phyloP scores from a whole-genome alignment of 35 echinoderm and acorn worm species.

The Diadema setosum region DNA sequence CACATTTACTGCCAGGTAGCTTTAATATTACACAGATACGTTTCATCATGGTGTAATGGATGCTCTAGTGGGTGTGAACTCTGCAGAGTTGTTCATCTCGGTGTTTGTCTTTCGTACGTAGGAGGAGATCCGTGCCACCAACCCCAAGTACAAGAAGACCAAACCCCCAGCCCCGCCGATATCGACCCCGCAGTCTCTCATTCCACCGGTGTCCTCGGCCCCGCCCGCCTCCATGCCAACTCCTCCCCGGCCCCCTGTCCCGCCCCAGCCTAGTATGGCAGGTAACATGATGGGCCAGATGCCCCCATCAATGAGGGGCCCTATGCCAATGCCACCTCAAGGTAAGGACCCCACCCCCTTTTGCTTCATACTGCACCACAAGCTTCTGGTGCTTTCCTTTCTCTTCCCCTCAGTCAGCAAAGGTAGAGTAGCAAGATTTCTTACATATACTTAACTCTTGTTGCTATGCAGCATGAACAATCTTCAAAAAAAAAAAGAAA shows the following conservation, averaged over 20 bases:
- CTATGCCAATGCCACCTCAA: neutral
- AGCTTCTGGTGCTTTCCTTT: neutral
- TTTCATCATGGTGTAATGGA: neutral
- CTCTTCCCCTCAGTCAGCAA: neutral
- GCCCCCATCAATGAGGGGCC: neutral
- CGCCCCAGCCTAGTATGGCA: slow-evolving; percentile 3
- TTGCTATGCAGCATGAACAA: no score
- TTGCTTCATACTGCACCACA: neutral
- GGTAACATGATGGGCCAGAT: neutral
- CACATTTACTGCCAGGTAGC: neutral
- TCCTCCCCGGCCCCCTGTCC: neutral
- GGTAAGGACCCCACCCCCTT: neutral
- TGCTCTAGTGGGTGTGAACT: neutral
- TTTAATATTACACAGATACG: neutral
- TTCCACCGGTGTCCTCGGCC: neutral
- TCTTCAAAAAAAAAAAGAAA: no score
- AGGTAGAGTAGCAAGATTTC: no score
- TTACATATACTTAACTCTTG: no score
- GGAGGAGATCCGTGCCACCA: slow-evolving; percentile 31
- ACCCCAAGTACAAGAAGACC: slow-evolving; percentile 41
- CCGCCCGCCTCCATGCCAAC: neutral
- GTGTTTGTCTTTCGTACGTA: neutral
- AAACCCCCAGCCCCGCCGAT: neutral
- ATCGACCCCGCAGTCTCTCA: neutral
- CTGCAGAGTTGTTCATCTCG: neutral